These are phyloP conservation scores for Mantis religiosa DNA, from an alignment of 2,888 invertebrate genomes.

Conservation along the genomic window DNA sequence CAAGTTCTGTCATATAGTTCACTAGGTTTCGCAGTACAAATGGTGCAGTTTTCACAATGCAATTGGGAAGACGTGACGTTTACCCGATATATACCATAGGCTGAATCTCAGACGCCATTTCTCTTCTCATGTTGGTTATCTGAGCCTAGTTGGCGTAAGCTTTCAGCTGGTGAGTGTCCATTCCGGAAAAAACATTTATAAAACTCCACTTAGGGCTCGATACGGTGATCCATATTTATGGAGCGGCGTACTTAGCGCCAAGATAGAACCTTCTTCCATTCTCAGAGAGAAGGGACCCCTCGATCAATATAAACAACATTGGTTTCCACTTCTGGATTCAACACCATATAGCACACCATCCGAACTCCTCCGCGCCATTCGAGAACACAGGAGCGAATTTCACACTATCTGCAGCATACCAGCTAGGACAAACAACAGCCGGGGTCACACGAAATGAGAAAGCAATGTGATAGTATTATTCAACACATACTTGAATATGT, in stretches of 20 bases:
- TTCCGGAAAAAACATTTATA: background rate
- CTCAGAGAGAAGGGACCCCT: background rate
- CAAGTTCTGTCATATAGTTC: too few relatives aligned
- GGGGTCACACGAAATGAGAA: background rate
- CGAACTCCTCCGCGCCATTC: background rate
- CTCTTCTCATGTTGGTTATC: background rate
- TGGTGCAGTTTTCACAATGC: too few relatives aligned
- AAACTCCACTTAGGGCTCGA: background rate
- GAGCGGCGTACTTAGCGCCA: background rate
- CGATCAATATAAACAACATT: conserved; percentile 16
- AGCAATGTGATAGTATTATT: background rate
- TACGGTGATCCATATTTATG: background rate
- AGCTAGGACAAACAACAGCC: background rate
- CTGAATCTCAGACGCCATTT: background rate
- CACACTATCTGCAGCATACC: background rate
- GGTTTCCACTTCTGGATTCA: conserved; percentile 15
- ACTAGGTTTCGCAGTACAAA: too few relatives aligned
- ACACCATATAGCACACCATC: background rate
- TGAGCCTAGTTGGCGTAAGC: background rate
- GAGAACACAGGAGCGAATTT: background rate
- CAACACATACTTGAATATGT: background rate
- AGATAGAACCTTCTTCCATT: background rate
- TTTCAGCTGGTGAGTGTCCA: background rate
- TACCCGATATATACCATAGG: too few relatives aligned
- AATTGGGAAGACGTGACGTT: too few relatives aligned